A percentile compares a stretch with the other conserved stretches of the same genome.
phyloP scores from a whole-genome alignment of 2,113 vertebrate species.

The Bostrychus sinensis region DNA sequence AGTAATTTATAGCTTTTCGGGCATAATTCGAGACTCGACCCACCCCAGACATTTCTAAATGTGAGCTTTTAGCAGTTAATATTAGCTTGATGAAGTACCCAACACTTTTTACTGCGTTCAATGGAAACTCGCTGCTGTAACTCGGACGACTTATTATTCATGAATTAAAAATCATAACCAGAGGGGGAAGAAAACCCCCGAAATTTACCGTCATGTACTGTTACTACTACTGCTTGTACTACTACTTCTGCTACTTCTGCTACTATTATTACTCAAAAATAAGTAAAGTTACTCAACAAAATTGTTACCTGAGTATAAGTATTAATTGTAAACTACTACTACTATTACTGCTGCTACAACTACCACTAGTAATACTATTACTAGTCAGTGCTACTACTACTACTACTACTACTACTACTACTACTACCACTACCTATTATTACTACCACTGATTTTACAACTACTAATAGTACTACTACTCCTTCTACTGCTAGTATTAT shows the following conservation, averaged over 20 bases:
- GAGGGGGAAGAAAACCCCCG: background rate
- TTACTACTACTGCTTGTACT: background rate
- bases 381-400: background rate
- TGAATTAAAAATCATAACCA: conserved; percentile 36
- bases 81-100: conserved; percentile 67
- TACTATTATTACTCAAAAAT: background rate
- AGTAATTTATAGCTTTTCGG: conserved; percentile 72
- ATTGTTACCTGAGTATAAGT: no score
- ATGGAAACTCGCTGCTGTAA: conserved; percentile 60
- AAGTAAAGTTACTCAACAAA: no score
- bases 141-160: conserved; percentile 45
- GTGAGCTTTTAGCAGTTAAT: conserved; percentile 63
- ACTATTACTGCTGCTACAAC: background rate
- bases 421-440: background rate
- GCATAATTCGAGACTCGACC: conserved; percentile 67
- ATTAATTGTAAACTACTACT: no score
- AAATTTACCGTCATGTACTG: background rate
- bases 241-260: background rate
- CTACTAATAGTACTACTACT: no score
- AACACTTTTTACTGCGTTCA: conserved; percentile 51
- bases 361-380: background rate
- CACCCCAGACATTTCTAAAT: conserved; percentile 63
- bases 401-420: background rate
- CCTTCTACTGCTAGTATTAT: no score
- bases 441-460: no score